A percentile compares a stretch with the other conserved stretches of the same genome.
Conservation (phyloP, 2,797 vertebrate species). For the Rhinatrema bivittatum region DNA sequence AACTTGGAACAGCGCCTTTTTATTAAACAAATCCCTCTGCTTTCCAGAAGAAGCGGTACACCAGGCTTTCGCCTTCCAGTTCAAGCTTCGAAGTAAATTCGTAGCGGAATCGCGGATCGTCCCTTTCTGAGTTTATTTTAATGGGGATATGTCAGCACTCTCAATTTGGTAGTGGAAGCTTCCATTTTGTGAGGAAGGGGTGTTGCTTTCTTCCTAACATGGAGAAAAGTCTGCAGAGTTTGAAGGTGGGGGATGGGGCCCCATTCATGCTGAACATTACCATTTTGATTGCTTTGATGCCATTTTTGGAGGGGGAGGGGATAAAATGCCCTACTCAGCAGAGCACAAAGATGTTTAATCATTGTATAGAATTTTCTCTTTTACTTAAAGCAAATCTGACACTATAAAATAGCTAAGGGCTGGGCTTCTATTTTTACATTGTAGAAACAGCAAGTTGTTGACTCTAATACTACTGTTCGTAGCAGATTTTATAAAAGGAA, state of each 20-base stretch:
- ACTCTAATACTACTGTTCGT: slow-evolving; percentile 25
- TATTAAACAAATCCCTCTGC: neutral
- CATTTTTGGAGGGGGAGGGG: slow-evolving; percentile 77
- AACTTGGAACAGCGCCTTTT: slow-evolving; percentile 47
- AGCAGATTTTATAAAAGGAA: slow-evolving; percentile 13
- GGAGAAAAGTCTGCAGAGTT: slow-evolving; percentile 94
- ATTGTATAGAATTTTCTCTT: slow-evolving; percentile 52
- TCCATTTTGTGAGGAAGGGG: slow-evolving; percentile 91
- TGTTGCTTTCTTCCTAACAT: slow-evolving; percentile 71
- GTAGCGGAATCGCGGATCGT: neutral
- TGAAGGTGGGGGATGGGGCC: slow-evolving; percentile 77
- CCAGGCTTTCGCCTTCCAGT: neutral
- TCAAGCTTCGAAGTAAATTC: neutral
- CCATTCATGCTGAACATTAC: slow-evolving; percentile 91
- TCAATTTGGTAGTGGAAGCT: slow-evolving; percentile 88
- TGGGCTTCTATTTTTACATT: slow-evolving; percentile 17
- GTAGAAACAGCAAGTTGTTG: slow-evolving; percentile 44
- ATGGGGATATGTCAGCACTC: slow-evolving; percentile 48
- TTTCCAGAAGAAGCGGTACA: neutral
- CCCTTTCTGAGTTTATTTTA: slow-evolving; percentile 30
- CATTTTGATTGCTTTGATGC: slow-evolving; percentile 98
- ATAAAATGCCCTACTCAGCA: slow-evolving; percentile 73
- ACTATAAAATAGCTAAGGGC: slow-evolving; percentile 23
- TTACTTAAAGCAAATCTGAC: slow-evolving; percentile 28
- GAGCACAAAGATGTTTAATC: slow-evolving; percentile 72